A percentile compares a stretch with the other conserved stretches of the same genome.
phyloP scores from a whole-genome alignment of 2,888 invertebrate species.

The Lasioglossum leucozonium region DNA sequence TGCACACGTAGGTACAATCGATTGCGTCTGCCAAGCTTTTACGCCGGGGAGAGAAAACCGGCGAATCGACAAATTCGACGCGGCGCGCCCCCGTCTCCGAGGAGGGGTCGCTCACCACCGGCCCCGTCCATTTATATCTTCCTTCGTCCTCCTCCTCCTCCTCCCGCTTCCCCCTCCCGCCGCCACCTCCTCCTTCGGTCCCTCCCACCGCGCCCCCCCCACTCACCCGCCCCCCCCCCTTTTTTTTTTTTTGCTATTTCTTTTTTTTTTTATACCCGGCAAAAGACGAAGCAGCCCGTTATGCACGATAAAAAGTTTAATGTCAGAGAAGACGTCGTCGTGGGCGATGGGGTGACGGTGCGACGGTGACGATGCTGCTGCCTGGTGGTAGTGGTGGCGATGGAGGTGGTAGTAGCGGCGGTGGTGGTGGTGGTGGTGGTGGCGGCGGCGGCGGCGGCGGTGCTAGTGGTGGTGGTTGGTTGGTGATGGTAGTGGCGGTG shows the following conservation, averaged over 20 bases:
- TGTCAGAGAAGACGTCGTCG: slow-evolving; percentile 74
- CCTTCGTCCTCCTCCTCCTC: slow-evolving; percentile 47
- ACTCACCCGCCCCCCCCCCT: background rate
- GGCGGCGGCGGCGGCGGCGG: background rate
- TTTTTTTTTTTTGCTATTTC: slow-evolving; percentile 10
- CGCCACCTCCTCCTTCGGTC: slow-evolving; percentile 15
- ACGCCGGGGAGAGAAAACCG: slow-evolving; percentile 61
- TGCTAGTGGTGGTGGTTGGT: slow-evolving; percentile 8
- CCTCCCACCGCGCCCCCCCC: background rate
- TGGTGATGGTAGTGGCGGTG: slow-evolving; percentile 4
- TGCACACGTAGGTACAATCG: slow-evolving; percentile 63
- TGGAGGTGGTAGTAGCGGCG: background rate
- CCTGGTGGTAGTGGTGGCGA: background rate
- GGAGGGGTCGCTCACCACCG: slow-evolving; percentile 69
- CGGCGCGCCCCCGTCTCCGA: slow-evolving; percentile 64
- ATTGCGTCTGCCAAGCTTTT: slow-evolving; percentile 67
- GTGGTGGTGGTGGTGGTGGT: background rate
- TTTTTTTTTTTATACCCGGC: slow-evolving; percentile 64
- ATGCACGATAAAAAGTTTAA: slow-evolving; percentile 80
- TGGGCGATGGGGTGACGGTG: slow-evolving; percentile 22
- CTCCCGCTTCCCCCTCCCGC: background rate
- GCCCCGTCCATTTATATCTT: slow-evolving; percentile 68
- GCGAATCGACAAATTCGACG: slow-evolving; percentile 73
- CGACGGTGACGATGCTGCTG: slow-evolving; percentile 4
- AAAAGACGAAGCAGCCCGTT: slow-evolving; percentile 75